Conservation (phyloP, 2,113 vertebrate species). For the Larimichthys polyactis region DNA sequence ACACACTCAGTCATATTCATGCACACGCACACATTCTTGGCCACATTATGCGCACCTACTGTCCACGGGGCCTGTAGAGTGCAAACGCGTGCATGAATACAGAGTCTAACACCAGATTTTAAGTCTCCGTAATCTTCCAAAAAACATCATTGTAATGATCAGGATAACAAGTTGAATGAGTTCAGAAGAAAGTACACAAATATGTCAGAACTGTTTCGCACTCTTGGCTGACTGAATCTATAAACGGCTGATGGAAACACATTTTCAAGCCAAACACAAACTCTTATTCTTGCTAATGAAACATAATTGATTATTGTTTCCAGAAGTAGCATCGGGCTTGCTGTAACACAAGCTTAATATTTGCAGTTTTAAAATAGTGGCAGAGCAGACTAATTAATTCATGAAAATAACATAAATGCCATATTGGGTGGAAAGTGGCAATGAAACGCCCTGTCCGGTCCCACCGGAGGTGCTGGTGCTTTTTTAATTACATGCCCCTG, state of each 20-base stretch:
- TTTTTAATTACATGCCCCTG: slow-evolving; percentile 56
- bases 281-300: neutral
- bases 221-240: neutral
- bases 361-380: neutral
- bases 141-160: neutral
- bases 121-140: slow-evolving; percentile 16
- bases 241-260: neutral
- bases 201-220: neutral
- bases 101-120: neutral
- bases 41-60: slow-evolving; percentile 33
- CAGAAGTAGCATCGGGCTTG: neutral
- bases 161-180: neutral
- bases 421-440: slow-evolving; percentile 28
- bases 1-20: slow-evolving; percentile 29
- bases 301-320: neutral
- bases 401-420: slow-evolving; percentile 50
- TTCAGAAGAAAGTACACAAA: neutral
- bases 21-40: slow-evolving; percentile 23
- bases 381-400: slow-evolving; percentile 33
- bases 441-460: slow-evolving; percentile 13
- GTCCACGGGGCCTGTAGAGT: slow-evolving; percentile 36
- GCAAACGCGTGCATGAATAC: slow-evolving; percentile 39
- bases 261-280: neutral
- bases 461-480: slow-evolving; percentile 26
- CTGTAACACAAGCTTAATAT: neutral